Evolutionary conservation across 2,797 vertebrate genomes (phyloP), one percentile per base, ranked within the genome.

Genomic region (Taeniopygia guttata): DNA sequence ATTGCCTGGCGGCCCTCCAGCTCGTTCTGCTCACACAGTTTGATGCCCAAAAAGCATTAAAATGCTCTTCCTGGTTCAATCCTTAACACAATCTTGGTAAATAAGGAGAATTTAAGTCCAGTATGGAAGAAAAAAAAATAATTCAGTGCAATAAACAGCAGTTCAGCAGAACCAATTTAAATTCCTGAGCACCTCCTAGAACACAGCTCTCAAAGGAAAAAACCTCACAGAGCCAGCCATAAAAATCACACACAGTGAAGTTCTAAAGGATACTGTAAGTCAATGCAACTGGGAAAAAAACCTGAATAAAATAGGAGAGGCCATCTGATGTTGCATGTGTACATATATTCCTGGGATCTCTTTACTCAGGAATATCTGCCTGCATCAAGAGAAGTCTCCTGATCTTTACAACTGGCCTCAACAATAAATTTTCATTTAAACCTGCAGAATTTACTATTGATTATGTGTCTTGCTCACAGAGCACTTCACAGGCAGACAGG

Each of bases 391-490:
- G 73, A 90, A 82, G n/a, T 34, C 48, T 73, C 59, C 86, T 43
- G 2, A 75, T 25, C 80, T 84, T 64, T 51, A 87, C 48, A 63
- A 51, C 56, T 11, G 36, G 23, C 45, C 74, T 55, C 26, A 42
- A n/a, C 29, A 60, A 66, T 38, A 56, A 34, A 46, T 60, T 86
- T 80, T 56, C n/a, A 29, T 62, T 29, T 62, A 40, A 46, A 46
- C 27, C 46, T 62, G 69, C 48, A 52, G 69, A 68, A 75, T 93
- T 81, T 68, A 23, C 59, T 58, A 3, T 9, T 46, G 73, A 70
- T 66, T 32, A 11, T 0, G 0, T 8, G 46, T 6, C 0, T 1
- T 21, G 51, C 42, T 43, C 51, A 32, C 9, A 5, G 66, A 80
- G 21, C 29, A n/a, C 19, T n/a, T 25, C 1, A 7, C 6, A 75